Evolutionary conservation across 2,797 vertebrate genomes (phyloP).

Genomic region (Arctocebus calabarensis): DNA sequence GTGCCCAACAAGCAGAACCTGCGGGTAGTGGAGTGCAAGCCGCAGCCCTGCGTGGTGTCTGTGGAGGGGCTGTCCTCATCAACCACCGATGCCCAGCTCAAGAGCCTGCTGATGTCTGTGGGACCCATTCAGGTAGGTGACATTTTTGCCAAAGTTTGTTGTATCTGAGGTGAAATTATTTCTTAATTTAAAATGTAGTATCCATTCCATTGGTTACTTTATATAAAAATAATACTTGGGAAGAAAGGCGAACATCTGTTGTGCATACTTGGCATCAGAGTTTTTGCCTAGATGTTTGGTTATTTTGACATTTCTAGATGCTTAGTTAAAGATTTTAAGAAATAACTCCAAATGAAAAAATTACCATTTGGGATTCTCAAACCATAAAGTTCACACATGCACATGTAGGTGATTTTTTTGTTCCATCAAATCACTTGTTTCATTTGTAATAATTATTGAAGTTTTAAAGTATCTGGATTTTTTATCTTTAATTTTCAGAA

Average conservation of each 20-base stretch:
- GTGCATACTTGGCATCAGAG: neutral
- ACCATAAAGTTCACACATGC: neutral
- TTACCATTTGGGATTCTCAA: neutral
- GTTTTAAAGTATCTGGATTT: neutral
- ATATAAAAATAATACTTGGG: slow-evolving; percentile 65
- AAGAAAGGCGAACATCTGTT: neutral
- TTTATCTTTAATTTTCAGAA: neutral
- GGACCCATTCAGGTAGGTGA: slow-evolving; percentile 96
- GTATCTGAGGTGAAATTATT: slow-evolving; percentile 77
- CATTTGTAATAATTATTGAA: neutral
- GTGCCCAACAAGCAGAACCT: slow-evolving; percentile 93
- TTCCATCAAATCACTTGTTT: neutral
- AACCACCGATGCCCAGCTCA: slow-evolving; percentile 95
- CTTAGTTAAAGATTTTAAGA: neutral
- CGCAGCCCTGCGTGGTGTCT: slow-evolving; percentile 93
- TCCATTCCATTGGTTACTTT: slow-evolving; percentile 57
- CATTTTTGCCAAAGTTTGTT: slow-evolving; percentile 83
- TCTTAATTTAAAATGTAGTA: slow-evolving; percentile 68
- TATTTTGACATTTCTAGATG: neutral
- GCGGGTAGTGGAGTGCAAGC: slow-evolving; percentile 90
- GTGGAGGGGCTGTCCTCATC: slow-evolving; percentile 98
- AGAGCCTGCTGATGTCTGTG: slow-evolving; percentile 96
- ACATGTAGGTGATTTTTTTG: neutral
- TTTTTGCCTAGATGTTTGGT: neutral
- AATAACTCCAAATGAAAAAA: neutral